Percentiles rank a stretch among this genome's conserved stretches.
phyloP scores from a whole-genome alignment of 2,888 invertebrate species.

The Sycophila texana region DNA sequence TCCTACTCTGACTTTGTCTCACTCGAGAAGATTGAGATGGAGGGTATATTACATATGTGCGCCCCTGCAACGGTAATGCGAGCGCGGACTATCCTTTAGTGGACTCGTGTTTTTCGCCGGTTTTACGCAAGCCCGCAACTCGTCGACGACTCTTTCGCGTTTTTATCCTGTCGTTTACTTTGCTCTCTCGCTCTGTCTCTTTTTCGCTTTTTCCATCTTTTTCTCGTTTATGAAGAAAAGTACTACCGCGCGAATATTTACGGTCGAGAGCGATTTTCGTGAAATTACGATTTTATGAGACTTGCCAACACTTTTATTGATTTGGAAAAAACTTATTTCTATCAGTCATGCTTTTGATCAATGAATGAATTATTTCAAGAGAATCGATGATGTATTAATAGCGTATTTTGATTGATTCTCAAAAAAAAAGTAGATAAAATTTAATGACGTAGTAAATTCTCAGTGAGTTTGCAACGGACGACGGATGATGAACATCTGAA shows the following conservation, averaged over 20 bases:
- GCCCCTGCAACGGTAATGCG: not conserved
- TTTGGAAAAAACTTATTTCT: not conserved
- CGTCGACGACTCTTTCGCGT: not conserved
- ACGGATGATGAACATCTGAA: not conserved
- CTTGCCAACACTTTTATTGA: too few relatives aligned
- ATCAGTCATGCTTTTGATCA: not conserved
- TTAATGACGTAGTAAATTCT: too few relatives aligned
- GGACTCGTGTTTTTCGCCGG: not conserved
- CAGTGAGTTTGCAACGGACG: too few relatives aligned
- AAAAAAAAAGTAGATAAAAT: not conserved
- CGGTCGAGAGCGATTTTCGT: not conserved
- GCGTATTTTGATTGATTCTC: not conserved
- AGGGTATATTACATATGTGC: not conserved
- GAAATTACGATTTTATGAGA: not conserved
- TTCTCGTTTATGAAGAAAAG: constrained; percentile 48
- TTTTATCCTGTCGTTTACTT: constrained; percentile 8
- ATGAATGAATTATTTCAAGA: not conserved
- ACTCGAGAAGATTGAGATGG: not conserved
- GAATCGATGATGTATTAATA: not conserved
- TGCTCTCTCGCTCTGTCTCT: not conserved
- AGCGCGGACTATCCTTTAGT: not conserved
- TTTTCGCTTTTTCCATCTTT: constrained; percentile 35
- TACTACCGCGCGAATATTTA: constrained; percentile 8
- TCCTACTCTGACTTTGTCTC: not conserved
- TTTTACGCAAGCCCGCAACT: too few relatives aligned